Evolutionary conservation across 2,113 vertebrate species (phyloP).

Genomic region (Malurus elegans): DNA sequence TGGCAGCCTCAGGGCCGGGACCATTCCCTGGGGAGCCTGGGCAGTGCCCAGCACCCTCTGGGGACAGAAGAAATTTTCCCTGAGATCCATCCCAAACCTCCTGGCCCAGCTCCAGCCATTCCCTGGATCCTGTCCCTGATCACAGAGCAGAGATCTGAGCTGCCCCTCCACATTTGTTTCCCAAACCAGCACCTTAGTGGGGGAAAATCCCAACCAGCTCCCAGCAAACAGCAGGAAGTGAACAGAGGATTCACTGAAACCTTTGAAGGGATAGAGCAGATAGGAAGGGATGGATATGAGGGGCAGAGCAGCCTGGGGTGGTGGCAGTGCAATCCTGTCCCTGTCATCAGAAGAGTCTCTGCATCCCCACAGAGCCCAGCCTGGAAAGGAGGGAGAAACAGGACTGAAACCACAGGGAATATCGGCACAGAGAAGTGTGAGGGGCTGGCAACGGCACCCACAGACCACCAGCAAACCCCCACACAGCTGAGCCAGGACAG

Average conservation of each 20-base stretch:
- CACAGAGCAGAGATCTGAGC: background rate
- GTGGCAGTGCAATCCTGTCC: background rate
- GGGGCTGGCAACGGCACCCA: background rate
- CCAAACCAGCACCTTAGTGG: background rate
- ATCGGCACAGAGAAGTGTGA: rapidly evolving
- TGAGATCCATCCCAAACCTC: background rate
- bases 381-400: background rate
- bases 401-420: background rate
- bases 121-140: background rate
- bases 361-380: rapidly evolving
- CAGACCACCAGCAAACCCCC: background rate
- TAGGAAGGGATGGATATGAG: background rate
- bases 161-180: background rate
- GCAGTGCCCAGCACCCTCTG: background rate
- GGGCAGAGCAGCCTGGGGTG: rapidly evolving
- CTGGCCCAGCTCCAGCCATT: background rate
- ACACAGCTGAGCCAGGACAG: background rate
- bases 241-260: background rate
- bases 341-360: background rate
- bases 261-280: background rate
- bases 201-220: background rate
- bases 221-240: background rate
- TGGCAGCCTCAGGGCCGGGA: no score
- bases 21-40: no score
- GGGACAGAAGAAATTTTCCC: background rate